Evolutionary conservation across 2,888 invertebrate species (phyloP), one percentile per base, ranked within the genome.

Genomic region (Alcis repandata): DNA sequence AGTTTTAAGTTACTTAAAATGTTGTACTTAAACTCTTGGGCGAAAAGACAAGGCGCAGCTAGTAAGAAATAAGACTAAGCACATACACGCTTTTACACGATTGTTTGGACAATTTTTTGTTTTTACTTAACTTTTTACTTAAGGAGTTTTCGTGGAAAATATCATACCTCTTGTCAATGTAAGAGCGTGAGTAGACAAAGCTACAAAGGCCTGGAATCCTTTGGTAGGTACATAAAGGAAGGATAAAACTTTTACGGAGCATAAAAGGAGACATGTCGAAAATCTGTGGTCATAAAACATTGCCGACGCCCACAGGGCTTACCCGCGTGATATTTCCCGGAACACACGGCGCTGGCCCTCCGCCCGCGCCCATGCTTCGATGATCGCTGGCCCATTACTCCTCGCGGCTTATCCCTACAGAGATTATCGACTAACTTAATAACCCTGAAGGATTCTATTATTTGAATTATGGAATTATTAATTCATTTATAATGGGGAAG

Each of bases 181-280:
- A 69, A 52, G 71, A 75, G 64, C 68, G 67, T 72, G 70, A 69
- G 67, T 76, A 71, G 73, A 78, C 70, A 67, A 75, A 76, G 76
- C 71, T 76, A 77, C 78, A 82, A 85, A 83, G 78, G 76, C 78
- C 67, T 67, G 70, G 72, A 78, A 78, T 80, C 74, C 75, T 76
- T 78, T 73, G 72, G 63, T 59, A 63, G 54, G 73, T 80, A 79
- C 74, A 79, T 80, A 80, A 79, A 82, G 73, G 64, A 75, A 70
- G 79, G 78, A 89, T 88, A 87, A 87, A 87, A 88, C 77, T 87
- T 89, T 87, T 87, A 88, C 83, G 83, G 72, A 84, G 80, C 84
- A 86, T 88, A 88, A 88, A 88, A 87, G 81, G 77, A 79, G 84
- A 85, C 84, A 88, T 80, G 83, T 82, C 79, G 83, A 85, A 88